These are phyloP conservation scores for Chromis chromis DNA, from an alignment of 2,797 vertebrate genomes.

Conservation along the genomic window DNA sequence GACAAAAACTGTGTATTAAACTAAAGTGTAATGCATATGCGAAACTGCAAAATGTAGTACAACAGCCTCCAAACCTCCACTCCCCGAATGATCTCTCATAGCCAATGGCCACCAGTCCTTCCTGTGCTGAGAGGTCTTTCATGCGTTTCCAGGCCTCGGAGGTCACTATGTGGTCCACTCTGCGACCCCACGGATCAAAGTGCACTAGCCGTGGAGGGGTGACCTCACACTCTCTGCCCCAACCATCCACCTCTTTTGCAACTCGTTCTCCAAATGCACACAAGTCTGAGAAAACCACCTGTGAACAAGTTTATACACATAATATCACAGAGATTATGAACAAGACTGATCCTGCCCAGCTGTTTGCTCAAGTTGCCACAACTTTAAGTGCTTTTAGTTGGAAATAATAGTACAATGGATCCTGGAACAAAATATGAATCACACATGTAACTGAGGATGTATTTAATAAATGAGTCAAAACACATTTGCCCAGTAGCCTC, in stretches of 20 bases:
- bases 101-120: conserved; percentile 85
- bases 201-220: conserved; percentile 81
- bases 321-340: conserved; percentile 7
- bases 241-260: conserved; percentile 74
- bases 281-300: conserved; percentile 80
- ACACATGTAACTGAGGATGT: neutral
- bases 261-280: conserved; percentile 83
- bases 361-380: neutral
- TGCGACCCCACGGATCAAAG: conserved; percentile 84
- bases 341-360: neutral
- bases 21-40: neutral
- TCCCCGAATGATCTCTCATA: conserved; percentile 85
- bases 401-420: neutral
- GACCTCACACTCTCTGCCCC: conserved; percentile 86
- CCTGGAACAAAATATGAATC: neutral
- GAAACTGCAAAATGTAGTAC: conserved; percentile 6
- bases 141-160: conserved; percentile 86
- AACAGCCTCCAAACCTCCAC: conserved; percentile 82
- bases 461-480: neutral
- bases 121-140: conserved; percentile 85
- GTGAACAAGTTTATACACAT: conserved; percentile 18
- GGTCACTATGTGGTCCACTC: conserved; percentile 84
- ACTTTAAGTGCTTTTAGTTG: neutral
- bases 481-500: neutral
- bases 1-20: neutral